Conservation (phyloP, 2,888 invertebrate genomes). For the Schizotus pectinicornis region DNA sequence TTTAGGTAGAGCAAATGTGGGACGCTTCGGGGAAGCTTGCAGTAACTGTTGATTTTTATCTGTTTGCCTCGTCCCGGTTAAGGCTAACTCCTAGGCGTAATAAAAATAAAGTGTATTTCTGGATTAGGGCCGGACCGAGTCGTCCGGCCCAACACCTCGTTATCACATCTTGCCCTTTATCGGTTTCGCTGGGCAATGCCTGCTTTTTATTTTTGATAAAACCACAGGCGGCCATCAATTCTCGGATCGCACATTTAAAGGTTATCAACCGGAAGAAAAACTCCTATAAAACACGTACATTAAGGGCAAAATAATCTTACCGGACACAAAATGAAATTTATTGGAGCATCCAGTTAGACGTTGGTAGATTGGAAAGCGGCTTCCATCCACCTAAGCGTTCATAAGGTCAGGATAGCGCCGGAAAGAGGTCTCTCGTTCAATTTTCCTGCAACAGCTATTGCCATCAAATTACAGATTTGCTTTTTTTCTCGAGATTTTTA, state of each 20-base stretch:
- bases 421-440: background rate
- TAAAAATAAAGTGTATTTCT: slow-evolving; percentile 10
- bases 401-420: background rate
- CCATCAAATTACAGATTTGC: background rate
- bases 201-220: slow-evolving; percentile 5
- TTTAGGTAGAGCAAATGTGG: too few relatives aligned
- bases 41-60: background rate
- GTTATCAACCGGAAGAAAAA: slow-evolving; percentile 3
- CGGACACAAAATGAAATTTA: background rate
- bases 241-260: background rate
- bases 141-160: background rate
- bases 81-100: background rate
- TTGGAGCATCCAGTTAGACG: background rate
- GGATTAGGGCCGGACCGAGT: slow-evolving; percentile 3
- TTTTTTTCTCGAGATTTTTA: background rate
- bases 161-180: slow-evolving; percentile 11
- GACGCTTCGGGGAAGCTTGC: too few relatives aligned
- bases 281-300: background rate
- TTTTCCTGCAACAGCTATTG: background rate
- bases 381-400: background rate
- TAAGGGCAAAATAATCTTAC: slow-evolving; percentile 2
- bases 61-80: background rate
- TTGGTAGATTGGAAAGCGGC: background rate
- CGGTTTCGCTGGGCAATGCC: slow-evolving; percentile 2
- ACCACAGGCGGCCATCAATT: background rate